Conservation (phyloP, 2,797 vertebrate genomes). For the Pipistrellus nathusii region DNA sequence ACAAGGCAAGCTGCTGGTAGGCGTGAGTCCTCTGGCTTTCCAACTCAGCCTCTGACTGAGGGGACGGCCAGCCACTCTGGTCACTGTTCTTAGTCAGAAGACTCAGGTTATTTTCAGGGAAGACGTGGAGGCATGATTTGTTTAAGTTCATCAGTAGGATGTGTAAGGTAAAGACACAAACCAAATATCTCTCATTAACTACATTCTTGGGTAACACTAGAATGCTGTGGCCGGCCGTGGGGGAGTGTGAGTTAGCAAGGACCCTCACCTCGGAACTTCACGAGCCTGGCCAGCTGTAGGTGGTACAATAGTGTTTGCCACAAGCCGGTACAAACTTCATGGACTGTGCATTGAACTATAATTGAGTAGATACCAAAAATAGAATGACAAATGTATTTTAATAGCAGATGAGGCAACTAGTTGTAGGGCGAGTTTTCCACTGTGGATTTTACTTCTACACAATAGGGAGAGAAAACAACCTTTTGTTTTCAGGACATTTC, state of each 20-base stretch:
- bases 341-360: background rate
- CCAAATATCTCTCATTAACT: slow-evolving; percentile 71
- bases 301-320: slow-evolving; percentile 8
- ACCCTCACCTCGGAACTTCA: background rate
- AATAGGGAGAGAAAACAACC: slow-evolving; percentile 25
- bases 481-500: slow-evolving; percentile 57
- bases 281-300: background rate
- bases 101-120: slow-evolving; percentile 81
- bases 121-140: slow-evolving; percentile 52
- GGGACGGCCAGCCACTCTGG: background rate
- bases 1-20: slow-evolving; percentile 65
- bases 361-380: slow-evolving; percentile 66
- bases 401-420: slow-evolving; percentile 55
- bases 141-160: slow-evolving; percentile 44
- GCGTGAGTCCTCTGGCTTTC: slow-evolving; percentile 63
- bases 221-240: background rate
- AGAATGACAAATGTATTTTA: slow-evolving; percentile 63
- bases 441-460: slow-evolving; percentile 66
- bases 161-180: slow-evolving; percentile 62
- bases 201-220: slow-evolving; percentile 53
- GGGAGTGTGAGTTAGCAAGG: background rate
- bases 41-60: slow-evolving; percentile 61
- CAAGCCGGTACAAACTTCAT: background rate
- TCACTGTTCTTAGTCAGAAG: slow-evolving; percentile 30
- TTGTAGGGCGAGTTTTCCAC: slow-evolving; percentile 55